A percentile compares a stretch with the other conserved stretches of the same genome.
Conservation (phyloP, 2,797 vertebrate genomes). For the Eulemur rubriventer region DNA sequence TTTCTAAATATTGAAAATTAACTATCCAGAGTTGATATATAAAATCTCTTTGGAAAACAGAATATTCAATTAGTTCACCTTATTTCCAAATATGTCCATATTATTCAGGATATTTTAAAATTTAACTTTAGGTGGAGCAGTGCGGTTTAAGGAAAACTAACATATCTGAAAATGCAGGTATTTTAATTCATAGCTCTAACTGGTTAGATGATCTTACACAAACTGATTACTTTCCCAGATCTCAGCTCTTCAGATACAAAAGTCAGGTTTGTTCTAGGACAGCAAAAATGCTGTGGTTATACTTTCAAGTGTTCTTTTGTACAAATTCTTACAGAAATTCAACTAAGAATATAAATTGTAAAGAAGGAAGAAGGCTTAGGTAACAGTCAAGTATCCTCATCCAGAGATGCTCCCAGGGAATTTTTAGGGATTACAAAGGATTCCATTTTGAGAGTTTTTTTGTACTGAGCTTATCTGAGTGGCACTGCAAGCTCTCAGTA, state of each 20-base stretch:
- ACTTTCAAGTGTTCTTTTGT: background rate
- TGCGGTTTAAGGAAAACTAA: background rate
- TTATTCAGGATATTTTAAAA: background rate
- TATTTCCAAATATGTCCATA: background rate
- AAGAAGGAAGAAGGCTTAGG: background rate
- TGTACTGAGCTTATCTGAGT: background rate
- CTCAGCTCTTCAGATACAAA: background rate
- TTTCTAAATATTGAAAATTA: constrained; percentile 15
- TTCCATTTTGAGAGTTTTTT: constrained; percentile 20
- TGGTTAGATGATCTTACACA: background rate
- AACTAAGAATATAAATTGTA: constrained; percentile 10
- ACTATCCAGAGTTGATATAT: background rate
- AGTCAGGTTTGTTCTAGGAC: background rate
- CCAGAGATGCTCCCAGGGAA: background rate
- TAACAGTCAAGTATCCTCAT: background rate
- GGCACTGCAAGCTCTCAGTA: background rate
- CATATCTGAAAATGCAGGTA: background rate
- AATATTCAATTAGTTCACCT: background rate
- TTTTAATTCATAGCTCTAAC: background rate
- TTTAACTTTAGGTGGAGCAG: background rate
- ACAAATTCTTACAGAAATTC: background rate
- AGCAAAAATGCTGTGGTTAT: background rate
- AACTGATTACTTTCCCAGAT: background rate
- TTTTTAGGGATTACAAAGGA: constrained; percentile 38
- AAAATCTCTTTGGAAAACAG: background rate